A percentile compares a stretch with the other conserved stretches of the same genome.
Conservation (phyloP, 1,140 invertebrate species). For the Mizuhopecten yessoensis region DNA sequence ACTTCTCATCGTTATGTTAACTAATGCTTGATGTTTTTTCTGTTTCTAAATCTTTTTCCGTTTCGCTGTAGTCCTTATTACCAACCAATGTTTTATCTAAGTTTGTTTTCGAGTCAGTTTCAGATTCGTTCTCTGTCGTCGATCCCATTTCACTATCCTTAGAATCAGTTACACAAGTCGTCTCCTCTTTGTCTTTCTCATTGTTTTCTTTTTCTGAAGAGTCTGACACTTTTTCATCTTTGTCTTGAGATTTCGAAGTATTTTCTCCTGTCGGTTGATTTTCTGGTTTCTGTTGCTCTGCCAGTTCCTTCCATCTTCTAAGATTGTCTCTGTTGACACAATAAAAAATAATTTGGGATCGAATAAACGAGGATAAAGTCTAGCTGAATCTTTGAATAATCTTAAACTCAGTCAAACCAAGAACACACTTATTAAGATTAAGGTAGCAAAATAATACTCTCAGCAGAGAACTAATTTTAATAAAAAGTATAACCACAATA, state of each 20-base stretch:
- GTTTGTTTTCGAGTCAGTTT: background rate
- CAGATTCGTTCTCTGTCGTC: background rate
- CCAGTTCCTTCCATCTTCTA: slow-evolving; percentile 79
- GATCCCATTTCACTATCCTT: background rate
- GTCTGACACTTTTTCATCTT: slow-evolving; percentile 20
- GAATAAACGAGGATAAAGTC: too few species aligned
- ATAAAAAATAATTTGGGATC: too few species aligned
- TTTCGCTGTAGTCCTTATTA: background rate
- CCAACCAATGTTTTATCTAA: background rate
- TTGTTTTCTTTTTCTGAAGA: slow-evolving; percentile 13
- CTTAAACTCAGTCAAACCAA: too few species aligned
- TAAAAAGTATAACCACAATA: too few species aligned
- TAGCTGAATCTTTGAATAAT: too few species aligned
- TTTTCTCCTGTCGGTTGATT: slow-evolving; percentile 52
- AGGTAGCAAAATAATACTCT: too few species aligned
- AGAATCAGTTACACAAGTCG: background rate
- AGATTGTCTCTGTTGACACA: slow-evolving; percentile 75
- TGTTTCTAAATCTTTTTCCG: background rate
- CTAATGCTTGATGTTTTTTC: background rate
- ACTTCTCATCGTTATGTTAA: background rate
- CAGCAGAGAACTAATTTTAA: too few species aligned
- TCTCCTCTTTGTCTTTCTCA: background rate
- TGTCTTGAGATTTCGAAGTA: background rate
- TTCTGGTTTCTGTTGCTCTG: slow-evolving; percentile 73
- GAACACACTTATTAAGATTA: too few species aligned